Conservation (phyloP, 2,113 vertebrate species). For the Macroglossus sobrinus region DNA sequence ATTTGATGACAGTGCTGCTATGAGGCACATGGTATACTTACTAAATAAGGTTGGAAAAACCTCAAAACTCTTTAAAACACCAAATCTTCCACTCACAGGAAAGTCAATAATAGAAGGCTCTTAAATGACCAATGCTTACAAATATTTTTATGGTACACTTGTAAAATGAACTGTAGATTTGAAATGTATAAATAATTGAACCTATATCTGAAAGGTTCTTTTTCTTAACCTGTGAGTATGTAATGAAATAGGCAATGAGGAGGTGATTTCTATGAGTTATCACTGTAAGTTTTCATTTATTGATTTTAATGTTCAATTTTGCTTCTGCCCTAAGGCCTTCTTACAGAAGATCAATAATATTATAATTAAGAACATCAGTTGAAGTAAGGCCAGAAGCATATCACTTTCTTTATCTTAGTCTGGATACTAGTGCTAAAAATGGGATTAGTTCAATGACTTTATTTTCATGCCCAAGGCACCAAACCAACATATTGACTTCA, state of each 20-base stretch:
- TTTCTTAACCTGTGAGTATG: slow-evolving; percentile 56
- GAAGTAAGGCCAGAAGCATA: slow-evolving; percentile 28
- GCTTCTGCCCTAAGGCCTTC: slow-evolving; percentile 46
- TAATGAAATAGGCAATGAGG: slow-evolving; percentile 53
- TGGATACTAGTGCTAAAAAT: background rate
- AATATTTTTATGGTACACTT: slow-evolving; percentile 61
- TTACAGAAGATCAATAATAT: slow-evolving; percentile 70
- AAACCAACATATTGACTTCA: slow-evolving; percentile 6
- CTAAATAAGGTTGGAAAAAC: background rate
- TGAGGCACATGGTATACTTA: background rate
- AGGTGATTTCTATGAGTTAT: slow-evolving; percentile 62
- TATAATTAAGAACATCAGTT: slow-evolving; percentile 71
- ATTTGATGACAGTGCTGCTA: background rate
- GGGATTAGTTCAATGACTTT: slow-evolving; percentile 17
- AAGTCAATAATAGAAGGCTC: slow-evolving; percentile 56
- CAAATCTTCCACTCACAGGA: background rate
- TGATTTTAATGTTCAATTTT: slow-evolving; percentile 79
- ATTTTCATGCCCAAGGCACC: background rate
- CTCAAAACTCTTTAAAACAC: background rate
- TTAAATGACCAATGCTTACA: slow-evolving; percentile 64
- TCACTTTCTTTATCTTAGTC: slow-evolving; percentile 22
- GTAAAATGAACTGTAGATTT: slow-evolving; percentile 55
- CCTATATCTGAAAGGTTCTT: slow-evolving; percentile 36
- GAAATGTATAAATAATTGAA: slow-evolving; percentile 65
- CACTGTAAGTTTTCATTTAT: slow-evolving; percentile 69